Percentiles rank a stretch among this genome's conserved stretches.
phyloP scores from a whole-genome alignment of 2,797 vertebrate species.

The Mus caroli region DNA sequence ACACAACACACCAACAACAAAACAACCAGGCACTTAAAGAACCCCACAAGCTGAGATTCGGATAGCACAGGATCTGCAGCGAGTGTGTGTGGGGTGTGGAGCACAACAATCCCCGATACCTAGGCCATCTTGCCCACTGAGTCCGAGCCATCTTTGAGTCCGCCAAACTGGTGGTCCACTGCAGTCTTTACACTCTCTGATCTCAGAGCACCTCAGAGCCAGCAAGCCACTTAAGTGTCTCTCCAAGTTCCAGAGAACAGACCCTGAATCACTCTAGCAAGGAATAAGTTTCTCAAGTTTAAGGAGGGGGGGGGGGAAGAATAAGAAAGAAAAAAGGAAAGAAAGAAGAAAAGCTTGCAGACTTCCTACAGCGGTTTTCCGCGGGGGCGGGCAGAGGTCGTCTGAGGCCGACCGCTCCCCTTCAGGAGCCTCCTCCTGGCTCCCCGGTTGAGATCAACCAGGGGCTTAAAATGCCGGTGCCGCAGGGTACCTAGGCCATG shows the following conservation, averaged over 20 bases:
- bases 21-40: neutral
- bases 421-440: neutral
- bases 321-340: neutral
- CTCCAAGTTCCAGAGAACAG: constrained; percentile 36
- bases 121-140: neutral
- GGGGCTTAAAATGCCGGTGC: neutral
- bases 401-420: constrained; percentile 2
- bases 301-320: neutral
- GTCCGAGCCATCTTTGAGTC: too few species aligned
- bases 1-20: neutral
- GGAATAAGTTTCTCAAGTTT: constrained; percentile 72
- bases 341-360: constrained; percentile 22
- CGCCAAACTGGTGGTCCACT: neutral
- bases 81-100: too few species aligned
- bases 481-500: too few species aligned
- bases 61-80: neutral
- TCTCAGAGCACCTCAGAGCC: neutral
- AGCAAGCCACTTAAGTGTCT: neutral
- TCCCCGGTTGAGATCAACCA: neutral
- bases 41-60: neutral
- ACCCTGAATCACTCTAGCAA: neutral
- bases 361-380: constrained; percentile 48
- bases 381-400: neutral
- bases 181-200: neutral
- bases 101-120: neutral